Evolutionary conservation across 2,888 invertebrate species (phyloP), one percentile per base, ranked within the genome.

Genomic region (Mythimna lalbum): DNA sequence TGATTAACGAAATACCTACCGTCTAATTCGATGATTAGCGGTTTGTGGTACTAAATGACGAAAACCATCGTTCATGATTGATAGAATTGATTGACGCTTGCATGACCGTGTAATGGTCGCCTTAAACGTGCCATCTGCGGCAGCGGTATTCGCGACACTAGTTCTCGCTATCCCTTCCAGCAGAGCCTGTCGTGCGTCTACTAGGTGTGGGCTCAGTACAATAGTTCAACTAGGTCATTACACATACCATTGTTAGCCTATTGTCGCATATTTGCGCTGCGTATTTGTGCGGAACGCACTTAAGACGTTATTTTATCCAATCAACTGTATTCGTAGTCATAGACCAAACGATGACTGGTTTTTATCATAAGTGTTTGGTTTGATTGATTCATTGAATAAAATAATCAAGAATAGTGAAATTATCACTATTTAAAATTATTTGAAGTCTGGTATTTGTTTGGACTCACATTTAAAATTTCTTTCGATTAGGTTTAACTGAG

Each of bases 141-240:
- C 23, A 49, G 60, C 27, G 47, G 78, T 56, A 67, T 61, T 78
- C 23, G 27, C 43, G 36, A 63, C 49, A 60, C 59, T 50, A 59
- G 59, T 62, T 52, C 64, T 53, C 36, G 65, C 59, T 53, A 49
- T 33, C 49, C 61, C 23, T 49, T 61, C 70, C 57, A 64, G n/a
- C 3, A 31, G 6, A 31, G 60, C 39, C 49, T 17, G 55, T 43
- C 33, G 27, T n/a, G 56, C 43, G 17, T 50, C 56, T 56, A 33
- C 43, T 62, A 43, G 55, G 55, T 61, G 79, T 78, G 63, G 67
- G 73, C 60, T 56, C 67, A 57, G 61, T 52, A 79, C 75, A 77
- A 79, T 79, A 47, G 64, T 65, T 12, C 39, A 27, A 74, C 74
- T 79, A 74, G 77, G 77, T 79, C 79, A 64, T 61, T 67, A 61